A percentile compares a stretch with the other conserved stretches of the same genome.
These are phyloP conservation scores for Fabriciana adippe DNA, from an alignment of 2,888 invertebrate genomes.

Conservation along the genomic window DNA sequence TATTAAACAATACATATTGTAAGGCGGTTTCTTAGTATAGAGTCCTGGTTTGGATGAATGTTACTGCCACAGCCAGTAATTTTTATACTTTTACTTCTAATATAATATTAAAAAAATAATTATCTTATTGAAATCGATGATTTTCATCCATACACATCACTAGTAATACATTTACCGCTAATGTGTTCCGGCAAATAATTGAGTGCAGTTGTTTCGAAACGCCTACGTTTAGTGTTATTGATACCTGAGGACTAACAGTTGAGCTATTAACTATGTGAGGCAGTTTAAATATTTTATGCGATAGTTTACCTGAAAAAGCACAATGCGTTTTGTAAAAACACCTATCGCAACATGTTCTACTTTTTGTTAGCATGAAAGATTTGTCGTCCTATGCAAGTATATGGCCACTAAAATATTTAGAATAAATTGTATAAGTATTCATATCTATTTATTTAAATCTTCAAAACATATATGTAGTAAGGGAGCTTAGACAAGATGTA, in stretches of 20 bases:
- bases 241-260: conserved; percentile 34
- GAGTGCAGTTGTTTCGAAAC: conserved; percentile 45
- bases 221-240: conserved; percentile 42
- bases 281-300: conserved; percentile 18
- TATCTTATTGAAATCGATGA: no score
- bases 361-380: conserved; percentile 6
- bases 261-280: conserved; percentile 22
- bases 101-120: no score
- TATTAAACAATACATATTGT: no score
- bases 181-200: conserved; percentile 45
- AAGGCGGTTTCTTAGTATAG: no score
- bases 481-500: no score
- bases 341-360: background rate
- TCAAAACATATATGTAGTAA: no score
- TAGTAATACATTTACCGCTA: conserved; percentile 33
- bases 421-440: no score
- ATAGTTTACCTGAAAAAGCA: conserved; percentile 8
- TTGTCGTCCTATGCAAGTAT: conserved; percentile 7
- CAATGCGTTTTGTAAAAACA: background rate
- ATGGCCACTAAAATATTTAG: background rate
- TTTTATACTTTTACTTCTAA: no score
- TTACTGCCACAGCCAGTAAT: no score
- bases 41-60: no score
- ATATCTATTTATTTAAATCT: no score
- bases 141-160: conserved; percentile 18